Conservation (phyloP, 2,888 invertebrate species). For the Sialis fuliginosa region DNA sequence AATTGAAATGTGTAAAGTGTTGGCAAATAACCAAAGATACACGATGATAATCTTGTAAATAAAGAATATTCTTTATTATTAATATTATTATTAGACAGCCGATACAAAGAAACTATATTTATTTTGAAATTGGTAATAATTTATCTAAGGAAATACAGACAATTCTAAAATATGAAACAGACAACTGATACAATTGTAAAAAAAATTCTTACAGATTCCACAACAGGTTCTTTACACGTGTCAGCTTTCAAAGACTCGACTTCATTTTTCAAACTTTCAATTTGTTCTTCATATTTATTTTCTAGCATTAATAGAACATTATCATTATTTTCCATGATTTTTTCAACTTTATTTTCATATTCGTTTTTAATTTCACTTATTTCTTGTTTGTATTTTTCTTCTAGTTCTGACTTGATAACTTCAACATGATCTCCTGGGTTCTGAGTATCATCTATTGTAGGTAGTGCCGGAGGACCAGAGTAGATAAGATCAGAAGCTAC, state of each 20-base stretch:
- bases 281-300: constrained; percentile 28
- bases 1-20: too few relatives aligned
- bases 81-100: too few relatives aligned
- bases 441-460: constrained; percentile 9
- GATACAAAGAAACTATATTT: too few relatives aligned
- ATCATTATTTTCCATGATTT: constrained; percentile 27
- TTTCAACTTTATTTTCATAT: constrained; percentile 23
- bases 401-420: constrained; percentile 16
- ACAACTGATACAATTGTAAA: too few relatives aligned
- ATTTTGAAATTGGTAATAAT: too few relatives aligned
- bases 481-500: constrained; percentile 25
- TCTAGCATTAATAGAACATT: constrained; percentile 28
- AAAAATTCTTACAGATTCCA: too few relatives aligned
- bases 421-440: background rate
- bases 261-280: constrained; percentile 34
- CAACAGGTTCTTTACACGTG: too few relatives aligned
- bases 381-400: constrained; percentile 27
- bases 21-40: too few relatives aligned
- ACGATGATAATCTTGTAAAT: too few relatives aligned
- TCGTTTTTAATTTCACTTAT: constrained; percentile 19
- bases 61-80: too few relatives aligned
- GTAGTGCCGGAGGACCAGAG: constrained; percentile 1
- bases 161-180: too few relatives aligned
- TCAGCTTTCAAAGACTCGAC: constrained; percentile 18
- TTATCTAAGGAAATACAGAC: too few relatives aligned